Conservation (phyloP, 2,888 invertebrate species). For the Eupithecia dodoneata region DNA sequence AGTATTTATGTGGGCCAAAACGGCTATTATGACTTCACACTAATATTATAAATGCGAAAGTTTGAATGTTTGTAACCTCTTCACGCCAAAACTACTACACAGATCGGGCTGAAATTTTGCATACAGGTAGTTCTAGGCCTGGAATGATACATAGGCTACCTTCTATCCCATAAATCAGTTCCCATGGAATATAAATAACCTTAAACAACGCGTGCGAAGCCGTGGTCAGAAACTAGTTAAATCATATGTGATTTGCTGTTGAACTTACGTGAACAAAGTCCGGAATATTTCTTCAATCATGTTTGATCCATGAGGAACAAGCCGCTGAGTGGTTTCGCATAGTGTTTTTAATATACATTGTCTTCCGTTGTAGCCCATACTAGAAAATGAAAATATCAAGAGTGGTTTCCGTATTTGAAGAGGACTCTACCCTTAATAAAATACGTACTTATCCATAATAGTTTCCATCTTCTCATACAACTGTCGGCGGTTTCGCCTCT, state of each 20-base stretch:
- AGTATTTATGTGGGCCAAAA: neutral
- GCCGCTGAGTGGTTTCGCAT: slow-evolving; percentile 86
- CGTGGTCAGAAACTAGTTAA: neutral
- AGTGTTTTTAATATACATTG: slow-evolving; percentile 87
- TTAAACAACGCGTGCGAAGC: no score
- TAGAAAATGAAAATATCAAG: slow-evolving; percentile 51
- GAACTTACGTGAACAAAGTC: slow-evolving; percentile 85
- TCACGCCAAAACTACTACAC: no score
- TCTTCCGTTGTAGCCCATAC: slow-evolving; percentile 88
- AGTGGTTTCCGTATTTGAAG: neutral
- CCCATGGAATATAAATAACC: no score
- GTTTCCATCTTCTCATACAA: slow-evolving; percentile 88
- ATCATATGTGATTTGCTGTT: neutral
- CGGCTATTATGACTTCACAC: neutral
- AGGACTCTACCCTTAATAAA: slow-evolving; percentile 2
- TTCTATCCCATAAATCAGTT: no score
- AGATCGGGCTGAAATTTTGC: no score
- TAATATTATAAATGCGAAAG: no score
- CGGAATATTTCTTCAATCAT: slow-evolving; percentile 87
- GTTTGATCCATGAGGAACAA: slow-evolving; percentile 82
- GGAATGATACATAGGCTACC: no score
- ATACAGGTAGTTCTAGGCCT: no score
- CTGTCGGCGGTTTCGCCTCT: slow-evolving; percentile 86
- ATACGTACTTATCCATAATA: slow-evolving; percentile 87
- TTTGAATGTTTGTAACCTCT: no score